A percentile compares a stretch with the other conserved stretches of the same genome.
Conservation (phyloP, 2,888 invertebrate genomes). For the Tortricodes alternella region DNA sequence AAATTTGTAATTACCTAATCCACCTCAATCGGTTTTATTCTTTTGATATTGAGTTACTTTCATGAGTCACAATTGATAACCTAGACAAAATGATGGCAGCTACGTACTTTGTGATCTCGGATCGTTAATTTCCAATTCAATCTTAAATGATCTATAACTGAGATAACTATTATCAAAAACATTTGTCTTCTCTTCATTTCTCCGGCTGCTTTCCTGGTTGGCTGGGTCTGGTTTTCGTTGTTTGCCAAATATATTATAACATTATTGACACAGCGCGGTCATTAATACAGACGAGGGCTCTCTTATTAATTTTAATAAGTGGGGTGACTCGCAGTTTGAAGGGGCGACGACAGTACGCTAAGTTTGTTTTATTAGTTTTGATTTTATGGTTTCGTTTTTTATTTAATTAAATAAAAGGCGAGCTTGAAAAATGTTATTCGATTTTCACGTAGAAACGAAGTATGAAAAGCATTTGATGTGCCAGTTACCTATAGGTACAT, state of each 20-base stretch:
- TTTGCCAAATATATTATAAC: slow-evolving; percentile 79
- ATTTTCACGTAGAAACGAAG: not conserved
- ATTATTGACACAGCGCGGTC: slow-evolving; percentile 79
- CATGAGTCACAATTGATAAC: no score
- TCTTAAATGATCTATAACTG: no score
- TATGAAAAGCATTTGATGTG: no score
- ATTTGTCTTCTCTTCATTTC: no score
- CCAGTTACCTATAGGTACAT: no score
- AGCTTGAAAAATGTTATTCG: not conserved
- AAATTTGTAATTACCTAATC: no score
- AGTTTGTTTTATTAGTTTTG: slow-evolving; percentile 75
- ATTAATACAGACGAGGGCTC: slow-evolving; percentile 78
- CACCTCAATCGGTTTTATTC: not conserved
- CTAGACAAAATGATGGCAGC: no score
- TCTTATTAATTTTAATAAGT: slow-evolving; percentile 83
- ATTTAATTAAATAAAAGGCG: slow-evolving; percentile 14
- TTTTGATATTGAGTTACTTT: no score
- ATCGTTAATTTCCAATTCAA: no score
- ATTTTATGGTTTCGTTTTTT: slow-evolving; percentile 64
- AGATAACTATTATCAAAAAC: no score
- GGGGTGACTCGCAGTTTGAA: slow-evolving; percentile 66
- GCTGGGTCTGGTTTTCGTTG: slow-evolving; percentile 54
- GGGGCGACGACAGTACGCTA: slow-evolving; percentile 62
- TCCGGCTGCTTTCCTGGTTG: slow-evolving; percentile 17
- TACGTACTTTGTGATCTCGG: not conserved